These are phyloP conservation scores for Neoaliturus tenellus DNA, from an alignment of 2,888 invertebrate genomes.

Conservation along the genomic window DNA sequence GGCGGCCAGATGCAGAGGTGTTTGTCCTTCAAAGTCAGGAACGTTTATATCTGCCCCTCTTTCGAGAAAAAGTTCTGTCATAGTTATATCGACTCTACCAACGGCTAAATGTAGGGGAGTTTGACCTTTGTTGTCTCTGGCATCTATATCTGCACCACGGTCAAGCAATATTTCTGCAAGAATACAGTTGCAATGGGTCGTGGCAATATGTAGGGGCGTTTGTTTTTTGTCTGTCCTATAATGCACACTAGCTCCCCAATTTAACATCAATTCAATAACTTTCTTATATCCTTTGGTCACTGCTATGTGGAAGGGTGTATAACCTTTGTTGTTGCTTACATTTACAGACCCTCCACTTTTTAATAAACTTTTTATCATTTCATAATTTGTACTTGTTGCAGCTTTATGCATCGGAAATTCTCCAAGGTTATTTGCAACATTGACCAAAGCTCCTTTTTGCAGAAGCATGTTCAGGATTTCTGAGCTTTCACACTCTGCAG, in stretches of 20 bases:
- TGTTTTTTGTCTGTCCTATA: neutral
- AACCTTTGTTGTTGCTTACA: constrained; percentile 33
- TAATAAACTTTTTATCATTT: constrained; percentile 30
- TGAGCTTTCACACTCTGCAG: neutral
- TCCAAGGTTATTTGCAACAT: constrained; percentile 19
- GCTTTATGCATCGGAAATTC: constrained; percentile 46
- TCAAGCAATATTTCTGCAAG: constrained; percentile 34
- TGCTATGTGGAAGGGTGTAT: constrained; percentile 36
- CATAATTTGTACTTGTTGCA: neutral
- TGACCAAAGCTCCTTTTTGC: constrained; percentile 2
- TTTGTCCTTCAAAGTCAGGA: constrained; percentile 59
- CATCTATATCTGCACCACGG: constrained; percentile 35
- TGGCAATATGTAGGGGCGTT: constrained; percentile 45
- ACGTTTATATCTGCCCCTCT: constrained; percentile 61
- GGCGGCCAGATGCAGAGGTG: constrained; percentile 63
- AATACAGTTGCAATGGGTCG: neutral
- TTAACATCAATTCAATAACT: constrained; percentile 43
- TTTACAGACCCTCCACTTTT: constrained; percentile 12
- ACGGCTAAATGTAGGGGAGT: constrained; percentile 58
- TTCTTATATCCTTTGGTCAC: constrained; percentile 35
- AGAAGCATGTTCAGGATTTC: neutral
- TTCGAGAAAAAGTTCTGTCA: constrained; percentile 60
- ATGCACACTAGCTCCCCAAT: constrained; percentile 20
- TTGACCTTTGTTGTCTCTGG: constrained; percentile 4
- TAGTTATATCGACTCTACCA: constrained; percentile 60